Evolutionary conservation across 1,140 invertebrate species (phyloP).

Genomic region (Trichogramma pretiosum): DNA sequence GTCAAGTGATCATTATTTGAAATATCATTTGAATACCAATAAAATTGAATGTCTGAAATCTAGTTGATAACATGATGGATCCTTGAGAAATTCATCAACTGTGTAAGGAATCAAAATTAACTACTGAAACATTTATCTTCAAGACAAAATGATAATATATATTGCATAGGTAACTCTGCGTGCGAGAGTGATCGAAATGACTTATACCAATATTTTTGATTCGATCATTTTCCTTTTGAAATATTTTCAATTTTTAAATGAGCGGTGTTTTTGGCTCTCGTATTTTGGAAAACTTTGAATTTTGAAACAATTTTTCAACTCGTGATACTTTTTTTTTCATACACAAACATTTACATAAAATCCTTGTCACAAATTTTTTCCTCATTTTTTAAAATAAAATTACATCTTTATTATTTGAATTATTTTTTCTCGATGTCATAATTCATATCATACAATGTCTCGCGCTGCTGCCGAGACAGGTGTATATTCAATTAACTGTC

Average conservation of each 20-base stretch:
- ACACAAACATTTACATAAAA: not conserved
- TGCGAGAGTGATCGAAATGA: slow-evolving; percentile 15
- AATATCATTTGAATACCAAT: slow-evolving; percentile 18
- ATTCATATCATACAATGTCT: slow-evolving; percentile 14
- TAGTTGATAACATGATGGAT: too few relatives aligned
- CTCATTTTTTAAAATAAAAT: too few relatives aligned
- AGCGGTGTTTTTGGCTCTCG: not conserved
- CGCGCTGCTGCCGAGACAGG: slow-evolving; percentile 11
- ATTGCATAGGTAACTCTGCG: too few relatives aligned
- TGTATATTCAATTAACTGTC: too few relatives aligned
- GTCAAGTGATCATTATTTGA: too few relatives aligned
- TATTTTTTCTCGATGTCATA: slow-evolving; percentile 10
- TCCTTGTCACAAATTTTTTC: not conserved
- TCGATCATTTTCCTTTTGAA: slow-evolving; percentile 2
- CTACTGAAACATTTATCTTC: too few relatives aligned
- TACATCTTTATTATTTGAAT: too few relatives aligned
- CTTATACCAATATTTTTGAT: too few relatives aligned
- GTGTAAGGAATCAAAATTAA: too few relatives aligned
- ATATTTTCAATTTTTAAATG: not conserved
- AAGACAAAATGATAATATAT: too few relatives aligned
- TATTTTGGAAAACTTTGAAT: not conserved
- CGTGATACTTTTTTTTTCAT: slow-evolving; percentile 1
- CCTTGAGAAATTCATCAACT: too few relatives aligned
- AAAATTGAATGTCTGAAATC: too few relatives aligned
- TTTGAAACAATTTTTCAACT: slow-evolving; percentile 1